Conservation (phyloP, 2,797 vertebrate genomes). For the Pelobates cultripes region DNA sequence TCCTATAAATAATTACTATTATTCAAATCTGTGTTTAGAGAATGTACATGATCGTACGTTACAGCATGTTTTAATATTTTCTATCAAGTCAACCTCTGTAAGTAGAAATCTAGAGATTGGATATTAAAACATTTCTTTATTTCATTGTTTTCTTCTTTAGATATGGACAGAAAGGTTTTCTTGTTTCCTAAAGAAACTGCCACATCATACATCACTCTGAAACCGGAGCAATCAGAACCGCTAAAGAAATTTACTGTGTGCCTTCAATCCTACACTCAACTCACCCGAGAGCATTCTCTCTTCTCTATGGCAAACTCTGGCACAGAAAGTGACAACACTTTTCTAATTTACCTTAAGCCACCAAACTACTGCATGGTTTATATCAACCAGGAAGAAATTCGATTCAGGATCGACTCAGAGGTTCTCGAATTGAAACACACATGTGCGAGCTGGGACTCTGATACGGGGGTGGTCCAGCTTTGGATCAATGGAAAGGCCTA, state of each 20-base stretch:
- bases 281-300: conserved; percentile 60
- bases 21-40: too few relatives aligned
- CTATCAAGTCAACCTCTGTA: too few relatives aligned
- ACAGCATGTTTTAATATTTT: too few relatives aligned
- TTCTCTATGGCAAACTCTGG: conserved; percentile 64
- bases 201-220: conserved; percentile 60
- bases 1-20: too few relatives aligned
- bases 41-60: too few relatives aligned
- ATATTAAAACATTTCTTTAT: not conserved
- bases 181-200: conserved; percentile 66
- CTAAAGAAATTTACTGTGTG: conserved; percentile 67
- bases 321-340: conserved; percentile 42
- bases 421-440: conserved; percentile 63
- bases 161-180: conserved; percentile 65
- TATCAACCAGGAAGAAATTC: not conserved
- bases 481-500: conserved; percentile 72
- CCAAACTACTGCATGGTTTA: conserved; percentile 27
- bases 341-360: conserved; percentile 61
- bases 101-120: too few relatives aligned
- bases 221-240: not conserved
- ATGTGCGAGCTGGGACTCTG: conserved; percentile 70
- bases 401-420: not conserved
- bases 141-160: not conserved
- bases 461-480: conserved; percentile 56
- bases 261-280: conserved; percentile 66